Conservation (phyloP, 2,113 vertebrate genomes). For the Sinocyclocheilus maitianheensis region DNA sequence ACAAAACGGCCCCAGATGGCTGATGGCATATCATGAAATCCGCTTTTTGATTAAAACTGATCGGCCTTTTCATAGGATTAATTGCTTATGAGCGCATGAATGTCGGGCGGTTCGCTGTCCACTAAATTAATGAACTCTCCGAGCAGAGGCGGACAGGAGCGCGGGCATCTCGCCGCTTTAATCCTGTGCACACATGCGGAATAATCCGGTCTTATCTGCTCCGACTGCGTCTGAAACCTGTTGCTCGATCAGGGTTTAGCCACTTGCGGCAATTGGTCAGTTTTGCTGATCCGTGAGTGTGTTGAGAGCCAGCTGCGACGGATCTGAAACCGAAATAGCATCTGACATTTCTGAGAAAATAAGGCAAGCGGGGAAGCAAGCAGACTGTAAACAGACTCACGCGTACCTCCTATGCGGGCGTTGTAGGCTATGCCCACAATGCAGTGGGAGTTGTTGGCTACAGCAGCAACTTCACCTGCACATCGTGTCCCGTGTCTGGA, state of each 20-base stretch:
- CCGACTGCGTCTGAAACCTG: background rate
- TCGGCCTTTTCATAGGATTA: slow-evolving; percentile 49
- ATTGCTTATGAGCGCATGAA: slow-evolving; percentile 54
- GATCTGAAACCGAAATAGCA: slow-evolving; percentile 2
- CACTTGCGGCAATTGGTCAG: slow-evolving; percentile 19
- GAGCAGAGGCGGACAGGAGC: background rate
- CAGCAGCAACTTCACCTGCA: slow-evolving; percentile 90
- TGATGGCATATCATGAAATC: slow-evolving; percentile 48
- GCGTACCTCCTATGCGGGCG: slow-evolving; percentile 86
- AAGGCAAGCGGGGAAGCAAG: background rate
- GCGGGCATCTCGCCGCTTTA: slow-evolving; percentile 39
- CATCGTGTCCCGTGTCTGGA: slow-evolving; percentile 90
- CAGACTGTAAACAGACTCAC: background rate
- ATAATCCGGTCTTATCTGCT: slow-evolving; percentile 38
- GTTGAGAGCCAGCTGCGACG: background rate
- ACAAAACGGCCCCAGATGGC: slow-evolving; percentile 33
- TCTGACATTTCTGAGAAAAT: background rate
- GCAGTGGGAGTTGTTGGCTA: slow-evolving; percentile 89
- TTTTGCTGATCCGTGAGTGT: background rate
- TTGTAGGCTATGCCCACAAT: slow-evolving; percentile 92
- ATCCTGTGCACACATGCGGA: slow-evolving; percentile 49
- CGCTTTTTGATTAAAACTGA: slow-evolving; percentile 55
- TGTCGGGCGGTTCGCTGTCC: slow-evolving; percentile 32
- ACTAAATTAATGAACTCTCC: slow-evolving; percentile 40
- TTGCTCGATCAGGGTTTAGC: slow-evolving; percentile 29